Percentiles rank a stretch among this genome's conserved stretches.
phyloP scores from a whole-genome alignment of 2,113 vertebrate genomes.

The Mormoops blainvillei region DNA sequence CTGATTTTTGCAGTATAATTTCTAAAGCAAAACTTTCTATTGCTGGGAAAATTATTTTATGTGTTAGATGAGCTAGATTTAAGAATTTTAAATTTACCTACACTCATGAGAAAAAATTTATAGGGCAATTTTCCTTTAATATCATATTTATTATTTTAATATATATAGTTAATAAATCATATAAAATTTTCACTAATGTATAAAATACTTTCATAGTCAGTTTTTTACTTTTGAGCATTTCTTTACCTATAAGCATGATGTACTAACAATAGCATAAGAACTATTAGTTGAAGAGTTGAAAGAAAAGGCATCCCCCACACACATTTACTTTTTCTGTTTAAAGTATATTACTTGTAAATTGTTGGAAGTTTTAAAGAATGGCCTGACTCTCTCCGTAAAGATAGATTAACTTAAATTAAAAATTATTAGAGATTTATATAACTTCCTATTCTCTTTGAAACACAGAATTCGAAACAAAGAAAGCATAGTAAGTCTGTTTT shows the following conservation, averaged over 20 bases:
- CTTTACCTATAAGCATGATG: neutral
- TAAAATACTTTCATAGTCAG: neutral
- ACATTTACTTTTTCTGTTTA: neutral
- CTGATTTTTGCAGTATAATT: neutral
- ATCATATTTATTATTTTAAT: neutral
- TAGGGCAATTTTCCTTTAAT: neutral
- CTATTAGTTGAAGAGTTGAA: neutral
- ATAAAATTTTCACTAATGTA: neutral
- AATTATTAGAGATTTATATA: conserved; percentile 22
- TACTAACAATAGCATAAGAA: neutral
- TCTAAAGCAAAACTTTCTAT: neutral
- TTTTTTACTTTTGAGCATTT: neutral
- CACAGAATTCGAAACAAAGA: neutral
- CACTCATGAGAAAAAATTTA: neutral
- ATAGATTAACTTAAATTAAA: conserved; percentile 20
- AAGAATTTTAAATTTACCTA: neutral
- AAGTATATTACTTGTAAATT: neutral
- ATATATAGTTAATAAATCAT: neutral
- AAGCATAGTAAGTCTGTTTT: neutral
- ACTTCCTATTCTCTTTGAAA: conserved; percentile 57
- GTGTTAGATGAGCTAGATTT: neutral
- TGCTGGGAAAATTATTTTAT: neutral
- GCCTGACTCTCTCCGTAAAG: neutral
- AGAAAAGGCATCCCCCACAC: neutral
- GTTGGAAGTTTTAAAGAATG: neutral